phyloP scores from a whole-genome alignment of 2,888 invertebrate species.

The Meganola albula region DNA sequence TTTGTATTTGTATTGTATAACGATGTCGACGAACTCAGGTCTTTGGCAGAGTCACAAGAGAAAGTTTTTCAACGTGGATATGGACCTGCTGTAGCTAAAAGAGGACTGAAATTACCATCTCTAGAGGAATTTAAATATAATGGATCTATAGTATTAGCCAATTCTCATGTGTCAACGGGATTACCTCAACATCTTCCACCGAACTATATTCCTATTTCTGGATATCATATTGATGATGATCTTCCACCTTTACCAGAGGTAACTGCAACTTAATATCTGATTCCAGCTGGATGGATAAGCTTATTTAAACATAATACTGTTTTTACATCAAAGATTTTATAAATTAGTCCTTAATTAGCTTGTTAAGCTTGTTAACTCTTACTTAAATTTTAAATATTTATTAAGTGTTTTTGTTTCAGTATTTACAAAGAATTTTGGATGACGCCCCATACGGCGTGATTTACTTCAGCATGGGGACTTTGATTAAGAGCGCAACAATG shows the following conservation, averaged over 20 bases:
- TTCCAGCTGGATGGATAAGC: no score
- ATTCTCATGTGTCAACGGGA: constrained; percentile 46
- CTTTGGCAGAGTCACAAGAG: constrained; percentile 14
- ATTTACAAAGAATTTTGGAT: constrained; percentile 52
- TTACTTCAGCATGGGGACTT: constrained; percentile 57
- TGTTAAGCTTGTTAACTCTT: no score
- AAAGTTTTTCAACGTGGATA: constrained; percentile 12
- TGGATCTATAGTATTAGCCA: constrained; percentile 45
- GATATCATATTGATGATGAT: constrained; percentile 46
- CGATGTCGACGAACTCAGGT: no score
- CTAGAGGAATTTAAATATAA: constrained; percentile 38
- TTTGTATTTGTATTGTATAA: no score
- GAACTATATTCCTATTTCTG: constrained; percentile 43
- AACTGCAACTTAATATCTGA: no score
- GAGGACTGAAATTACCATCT: constrained; percentile 32
- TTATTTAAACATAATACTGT: no score
- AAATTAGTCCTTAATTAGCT: no score
- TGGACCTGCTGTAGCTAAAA: constrained; percentile 22
- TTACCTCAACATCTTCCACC: constrained; percentile 39
- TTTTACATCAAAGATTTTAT: no score
- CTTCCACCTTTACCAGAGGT: constrained; percentile 45
- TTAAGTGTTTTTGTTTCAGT: constrained; percentile 30
- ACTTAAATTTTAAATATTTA: not conserved
- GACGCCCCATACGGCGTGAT: constrained; percentile 47
- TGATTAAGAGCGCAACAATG: constrained; percentile 39